Evolutionary conservation across 2,113 vertebrate species (phyloP).

Genomic region (Colistium nudipinnis): DNA sequence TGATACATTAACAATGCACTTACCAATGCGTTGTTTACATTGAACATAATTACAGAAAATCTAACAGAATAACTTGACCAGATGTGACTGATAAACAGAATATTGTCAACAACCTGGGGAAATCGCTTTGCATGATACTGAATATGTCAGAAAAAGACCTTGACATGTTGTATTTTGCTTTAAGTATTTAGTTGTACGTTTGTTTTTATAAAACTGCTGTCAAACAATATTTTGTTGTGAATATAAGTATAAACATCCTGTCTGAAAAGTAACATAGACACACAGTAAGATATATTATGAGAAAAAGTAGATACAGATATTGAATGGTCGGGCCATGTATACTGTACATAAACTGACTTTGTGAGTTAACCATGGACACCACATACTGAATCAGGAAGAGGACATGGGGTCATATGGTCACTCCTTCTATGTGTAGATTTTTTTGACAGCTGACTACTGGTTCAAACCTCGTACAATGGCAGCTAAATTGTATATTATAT

Average conservation of each 20-base stretch:
- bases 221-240: slow-evolving; percentile 34
- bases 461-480: slow-evolving; percentile 77
- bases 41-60: slow-evolving; percentile 21
- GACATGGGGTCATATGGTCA: slow-evolving; percentile 31
- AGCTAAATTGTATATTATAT: slow-evolving; percentile 76
- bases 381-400: slow-evolving; percentile 45
- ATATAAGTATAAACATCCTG: slow-evolving; percentile 15
- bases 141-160: slow-evolving; percentile 49
- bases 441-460: slow-evolving; percentile 58
- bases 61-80: slow-evolving; percentile 26
- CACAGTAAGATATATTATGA: slow-evolving; percentile 27
- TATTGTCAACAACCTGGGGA: slow-evolving; percentile 12
- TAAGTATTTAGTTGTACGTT: slow-evolving; percentile 47
- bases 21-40: slow-evolving; percentile 41
- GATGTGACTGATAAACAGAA: slow-evolving; percentile 23
- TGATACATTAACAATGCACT: slow-evolving; percentile 9
- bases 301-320: slow-evolving; percentile 35
- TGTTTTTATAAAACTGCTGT: slow-evolving; percentile 49
- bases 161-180: slow-evolving; percentile 54
- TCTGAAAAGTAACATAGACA: slow-evolving; percentile 23
- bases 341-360: slow-evolving; percentile 19
- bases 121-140: slow-evolving; percentile 54
- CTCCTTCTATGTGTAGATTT: slow-evolving; percentile 69
- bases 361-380: slow-evolving; percentile 39
- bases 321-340: slow-evolving; percentile 22